These are phyloP conservation scores for Melanotaenia maccullochi DNA, from an alignment of 2,797 vertebrate species.

Conservation along the genomic window DNA sequence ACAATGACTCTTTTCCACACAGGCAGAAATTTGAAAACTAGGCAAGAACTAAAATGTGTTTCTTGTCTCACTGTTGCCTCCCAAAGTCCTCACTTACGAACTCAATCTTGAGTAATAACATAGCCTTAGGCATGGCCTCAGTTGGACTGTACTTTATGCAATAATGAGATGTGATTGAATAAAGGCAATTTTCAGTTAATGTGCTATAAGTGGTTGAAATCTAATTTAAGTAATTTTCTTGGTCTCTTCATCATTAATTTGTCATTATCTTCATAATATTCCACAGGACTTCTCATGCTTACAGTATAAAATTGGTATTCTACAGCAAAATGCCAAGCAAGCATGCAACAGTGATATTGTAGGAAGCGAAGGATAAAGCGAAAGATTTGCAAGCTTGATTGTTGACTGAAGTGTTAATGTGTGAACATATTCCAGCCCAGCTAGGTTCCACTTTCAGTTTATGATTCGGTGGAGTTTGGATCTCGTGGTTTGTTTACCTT, in stretches of 20 bases:
- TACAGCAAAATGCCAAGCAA: conserved; percentile 61
- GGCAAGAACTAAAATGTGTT: conserved; percentile 57
- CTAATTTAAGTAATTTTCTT: conserved; percentile 69
- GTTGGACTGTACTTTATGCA: conserved; percentile 66
- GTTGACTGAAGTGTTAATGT: not conserved
- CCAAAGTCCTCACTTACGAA: conserved; percentile 39
- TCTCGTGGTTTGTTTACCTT: conserved; percentile 62
- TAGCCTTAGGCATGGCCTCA: conserved; percentile 49
- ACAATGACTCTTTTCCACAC: conserved; percentile 50
- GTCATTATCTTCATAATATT: conserved; percentile 66
- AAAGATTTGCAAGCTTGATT: conserved; percentile 51
- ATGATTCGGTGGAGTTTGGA: conserved; percentile 8
- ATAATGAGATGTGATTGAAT: conserved; percentile 74
- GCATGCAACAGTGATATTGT: conserved; percentile 46
- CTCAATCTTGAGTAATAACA: conserved; percentile 39
- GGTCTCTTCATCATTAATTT: conserved; percentile 65
- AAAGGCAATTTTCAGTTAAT: conserved; percentile 73
- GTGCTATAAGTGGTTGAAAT: conserved; percentile 73
- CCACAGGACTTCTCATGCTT: conserved; percentile 51
- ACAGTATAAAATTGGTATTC: conserved; percentile 60
- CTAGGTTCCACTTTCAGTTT: conserved; percentile 15
- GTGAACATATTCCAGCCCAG: conserved; percentile 6
- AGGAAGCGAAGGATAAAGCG: conserved; percentile 51
- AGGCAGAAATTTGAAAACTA: conserved; percentile 53
- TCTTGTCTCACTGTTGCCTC: conserved; percentile 44